Conservation (phyloP, 1,140 invertebrate genomes). For the Sinonovacula constricta region DNA sequence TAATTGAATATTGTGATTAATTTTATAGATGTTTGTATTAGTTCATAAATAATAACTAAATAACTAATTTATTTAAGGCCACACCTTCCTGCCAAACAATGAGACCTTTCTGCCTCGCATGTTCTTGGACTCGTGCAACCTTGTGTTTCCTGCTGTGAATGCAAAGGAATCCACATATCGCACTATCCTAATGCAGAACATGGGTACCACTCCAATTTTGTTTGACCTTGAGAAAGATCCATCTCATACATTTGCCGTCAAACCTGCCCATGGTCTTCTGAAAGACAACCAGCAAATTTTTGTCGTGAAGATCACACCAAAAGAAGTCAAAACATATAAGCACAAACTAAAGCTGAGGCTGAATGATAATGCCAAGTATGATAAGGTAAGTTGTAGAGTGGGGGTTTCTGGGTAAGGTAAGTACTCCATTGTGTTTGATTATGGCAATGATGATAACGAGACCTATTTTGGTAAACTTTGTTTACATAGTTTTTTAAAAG, state of each 20-base stretch:
- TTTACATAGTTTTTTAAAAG: no score
- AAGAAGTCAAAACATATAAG: slow-evolving; percentile 69
- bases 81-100: slow-evolving; percentile 76
- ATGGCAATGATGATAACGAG: no score
- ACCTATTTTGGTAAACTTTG: no score
- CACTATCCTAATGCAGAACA: slow-evolving; percentile 72
- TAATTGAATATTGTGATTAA: no score
- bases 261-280: slow-evolving; percentile 74
- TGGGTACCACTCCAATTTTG: slow-evolving; percentile 73
- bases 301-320: slow-evolving; percentile 70
- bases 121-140: slow-evolving; percentile 57
- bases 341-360: slow-evolving; percentile 65
- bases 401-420: no score
- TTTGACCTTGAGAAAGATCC: slow-evolving; percentile 72
- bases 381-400: slow-evolving; percentile 64
- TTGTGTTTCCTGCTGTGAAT: slow-evolving; percentile 76
- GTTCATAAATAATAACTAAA: no score
- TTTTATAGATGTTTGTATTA: no score
- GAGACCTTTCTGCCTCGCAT: slow-evolving; percentile 75
- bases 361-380: slow-evolving; percentile 74
- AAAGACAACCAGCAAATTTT: slow-evolving; percentile 70
- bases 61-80: no score
- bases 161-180: slow-evolving; percentile 72
- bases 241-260: slow-evolving; percentile 67
- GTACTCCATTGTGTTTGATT: no score